Evolutionary conservation across 2,797 vertebrate species (phyloP), one percentile per base, ranked within the genome.

Genomic region (Melanotaenia boesemani): DNA sequence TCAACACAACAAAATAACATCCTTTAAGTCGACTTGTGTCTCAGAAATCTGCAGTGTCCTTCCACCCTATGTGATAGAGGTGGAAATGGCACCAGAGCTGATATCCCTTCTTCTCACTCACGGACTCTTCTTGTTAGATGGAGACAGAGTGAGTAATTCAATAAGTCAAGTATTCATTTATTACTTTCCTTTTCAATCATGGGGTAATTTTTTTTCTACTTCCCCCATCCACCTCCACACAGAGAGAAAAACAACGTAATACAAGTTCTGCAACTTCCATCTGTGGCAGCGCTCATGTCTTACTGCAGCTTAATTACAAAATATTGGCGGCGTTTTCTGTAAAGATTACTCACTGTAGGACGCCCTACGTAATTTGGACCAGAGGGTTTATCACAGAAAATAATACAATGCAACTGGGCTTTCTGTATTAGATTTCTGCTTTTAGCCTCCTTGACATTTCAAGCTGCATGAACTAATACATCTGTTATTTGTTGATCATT

Each of bases 401-500:
- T 94, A 94, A 95, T 93, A 93, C 93, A 94, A 95, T 92, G 93
- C 93, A 94, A 94, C 93, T 92, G 94, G 91, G 94, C 93, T 95
- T 94, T 94, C 92, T 86, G 92, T 94, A 95, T 95, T 95, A 95
- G 94, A 96, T 95, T 96, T 95, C 91, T 84, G 74, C 93, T 95
- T 95, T 95, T 94, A 94, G 95, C 94, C 94, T 95, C 92, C 93
- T 95, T 95, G 95, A 96, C 94, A 95, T 96, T 95, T 96, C 95
- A 95, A 95, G 93, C 94, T 86, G 94, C 95, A 96, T 96, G 93
- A 96, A 95, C 93, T 95, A 95, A 95, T 95, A 95, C 95, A 96
- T 96, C 93, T 95, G 94, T 96, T 96, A 96, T 95, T 96, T 95
- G 94, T 95, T 94, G 94, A 95, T 96, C 93, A 96, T 96, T 96